Percentiles rank a stretch among this genome's conserved stretches.
These are phyloP conservation scores for Lucinisca nassula DNA, from an alignment of 2,888 invertebrate genomes.

Conservation along the genomic window DNA sequence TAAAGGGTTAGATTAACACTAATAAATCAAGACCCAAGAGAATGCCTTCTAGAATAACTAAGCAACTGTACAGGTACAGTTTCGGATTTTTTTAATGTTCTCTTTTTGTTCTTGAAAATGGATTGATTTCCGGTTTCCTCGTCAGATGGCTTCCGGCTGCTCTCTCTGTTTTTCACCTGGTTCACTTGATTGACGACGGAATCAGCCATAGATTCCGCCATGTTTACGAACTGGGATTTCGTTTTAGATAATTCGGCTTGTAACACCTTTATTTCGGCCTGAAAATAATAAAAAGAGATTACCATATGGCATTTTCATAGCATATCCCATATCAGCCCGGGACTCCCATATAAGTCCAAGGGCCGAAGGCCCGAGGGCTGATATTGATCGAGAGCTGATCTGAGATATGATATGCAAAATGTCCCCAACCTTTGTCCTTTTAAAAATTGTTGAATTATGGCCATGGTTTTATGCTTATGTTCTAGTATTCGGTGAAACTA, in stretches of 20 bases:
- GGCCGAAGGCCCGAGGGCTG: too few species aligned
- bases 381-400: too few species aligned
- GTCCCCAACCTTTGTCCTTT: too few species aligned
- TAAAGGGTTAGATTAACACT: too few species aligned
- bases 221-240: constrained; percentile 54
- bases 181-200: constrained; percentile 24
- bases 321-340: too few species aligned
- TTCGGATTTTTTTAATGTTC: background rate
- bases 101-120: background rate
- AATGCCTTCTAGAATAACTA: background rate
- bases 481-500: too few species aligned
- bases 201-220: constrained; percentile 60
- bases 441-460: too few species aligned
- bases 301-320: too few species aligned
- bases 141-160: background rate
- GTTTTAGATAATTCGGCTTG: constrained; percentile 71
- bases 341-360: too few species aligned
- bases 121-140: background rate
- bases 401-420: too few species aligned
- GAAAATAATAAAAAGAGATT: constrained; percentile 28
- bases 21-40: too few species aligned
- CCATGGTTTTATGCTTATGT: too few species aligned
- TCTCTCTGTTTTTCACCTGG: background rate
- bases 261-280: constrained; percentile 70
- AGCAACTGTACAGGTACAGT: background rate